Base-by-base conservation (phyloP, 1,140 invertebrate species). In the Atta cephalotes region DNA sequence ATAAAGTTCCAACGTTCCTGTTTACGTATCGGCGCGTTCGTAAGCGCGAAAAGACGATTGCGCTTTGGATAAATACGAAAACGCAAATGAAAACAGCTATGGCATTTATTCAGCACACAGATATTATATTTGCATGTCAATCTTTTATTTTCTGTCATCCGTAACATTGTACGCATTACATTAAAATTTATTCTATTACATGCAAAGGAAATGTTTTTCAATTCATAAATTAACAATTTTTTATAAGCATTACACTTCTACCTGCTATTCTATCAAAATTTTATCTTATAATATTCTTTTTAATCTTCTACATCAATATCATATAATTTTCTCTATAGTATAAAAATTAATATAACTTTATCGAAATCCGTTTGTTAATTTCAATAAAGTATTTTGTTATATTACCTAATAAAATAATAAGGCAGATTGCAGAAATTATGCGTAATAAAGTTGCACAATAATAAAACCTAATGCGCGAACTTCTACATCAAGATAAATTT, bases 1-100 rank as follows among this genome's bases (percentile, higher is more conserved):
- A 91, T 89, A 91, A 91, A 91, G 89, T 91, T 91, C 77, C 76
- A 80, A 74, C 85, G 79, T 72, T 87, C 78, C 58, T 89, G 89
- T 90, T 91, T 91, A 85, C 87, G 89, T 84, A 91, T 90, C 89
- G 79, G 72, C 89, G 60, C 66, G 87, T 60, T 66, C 78, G 58
- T 80, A 77, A 74, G 62, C 84, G 74, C 53, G 79, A 80, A 72
- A 87, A 65, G 62, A 62, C 31, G 80, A 58, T 79, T 74, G 76
- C 70, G 65, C 58, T 66, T 49, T 53, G 70, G 49, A 51, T 28
- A 79, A 80, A 80, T 86, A 81, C 45, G 51, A 62, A 78, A 18
- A 12, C 25, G 72, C 10, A 86, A 82, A 70, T 76, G 31, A 63
- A 76, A 78, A 85, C 28, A 78, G 45, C 5, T 18, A 9, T 14